These are phyloP conservation scores for Drosophila aldrichi DNA, from an alignment of 2,888 invertebrate species.

Conservation along the genomic window DNA sequence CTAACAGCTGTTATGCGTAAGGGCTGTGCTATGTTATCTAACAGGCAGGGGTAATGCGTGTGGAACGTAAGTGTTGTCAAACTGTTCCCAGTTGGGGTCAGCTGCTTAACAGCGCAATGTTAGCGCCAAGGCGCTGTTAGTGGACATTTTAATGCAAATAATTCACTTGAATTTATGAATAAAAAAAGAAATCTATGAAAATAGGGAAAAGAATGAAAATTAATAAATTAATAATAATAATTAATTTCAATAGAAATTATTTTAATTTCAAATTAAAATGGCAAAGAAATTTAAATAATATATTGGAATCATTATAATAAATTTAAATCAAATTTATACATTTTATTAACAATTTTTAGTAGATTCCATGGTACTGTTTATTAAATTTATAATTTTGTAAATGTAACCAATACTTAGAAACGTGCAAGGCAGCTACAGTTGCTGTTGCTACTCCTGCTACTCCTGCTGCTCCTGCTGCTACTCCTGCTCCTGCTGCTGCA, in stretches of 20 bases:
- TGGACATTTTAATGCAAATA: background rate
- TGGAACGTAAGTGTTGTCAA: background rate
- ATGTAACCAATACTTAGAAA: background rate
- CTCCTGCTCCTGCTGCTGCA: background rate
- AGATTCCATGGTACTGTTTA: no score
- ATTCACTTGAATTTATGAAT: background rate
- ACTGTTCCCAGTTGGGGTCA: constrained; percentile 45
- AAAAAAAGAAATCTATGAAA: no score
- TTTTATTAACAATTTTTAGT: no score
- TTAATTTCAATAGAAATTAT: no score
- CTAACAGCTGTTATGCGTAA: background rate
- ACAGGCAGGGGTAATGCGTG: constrained; percentile 5
- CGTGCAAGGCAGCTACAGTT: no score
- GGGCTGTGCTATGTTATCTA: background rate
- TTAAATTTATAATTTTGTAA: no score
- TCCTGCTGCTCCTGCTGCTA: background rate
- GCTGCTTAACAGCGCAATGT: constrained; percentile 3
- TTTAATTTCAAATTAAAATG: no score
- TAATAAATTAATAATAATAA: no score
- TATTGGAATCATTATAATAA: no score
- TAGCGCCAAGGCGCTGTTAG: constrained; percentile 5
- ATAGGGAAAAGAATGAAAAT: no score
- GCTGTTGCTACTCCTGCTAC: background rate
- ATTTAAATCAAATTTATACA: no score
- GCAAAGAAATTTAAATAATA: no score